Conservation (phyloP, 2,888 invertebrate genomes). For the Nasonovia ribisnigri region DNA sequence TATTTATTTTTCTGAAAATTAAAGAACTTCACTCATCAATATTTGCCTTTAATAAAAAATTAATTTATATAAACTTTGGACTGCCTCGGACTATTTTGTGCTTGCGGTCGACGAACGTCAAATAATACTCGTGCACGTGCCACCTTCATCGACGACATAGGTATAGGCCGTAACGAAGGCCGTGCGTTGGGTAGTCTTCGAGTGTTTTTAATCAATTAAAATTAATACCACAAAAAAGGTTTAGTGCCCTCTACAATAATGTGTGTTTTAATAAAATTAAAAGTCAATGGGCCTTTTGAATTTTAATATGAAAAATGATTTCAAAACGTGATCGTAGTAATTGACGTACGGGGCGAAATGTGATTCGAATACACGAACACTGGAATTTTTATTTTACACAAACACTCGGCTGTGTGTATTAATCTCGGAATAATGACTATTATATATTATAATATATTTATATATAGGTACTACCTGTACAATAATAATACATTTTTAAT, state of each 20-base stretch:
- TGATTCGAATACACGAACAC: background rate
- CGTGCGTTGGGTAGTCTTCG: background rate
- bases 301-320: background rate
- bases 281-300: background rate
- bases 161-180: background rate
- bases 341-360: background rate
- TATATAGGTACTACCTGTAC: background rate
- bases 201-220: conserved; percentile 47
- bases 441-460: background rate
- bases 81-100: background rate
- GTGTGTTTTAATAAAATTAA: conserved; percentile 26
- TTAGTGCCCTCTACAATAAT: background rate
- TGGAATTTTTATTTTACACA: background rate
- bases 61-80: background rate
- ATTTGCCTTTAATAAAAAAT: background rate
- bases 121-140: background rate
- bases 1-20: background rate
- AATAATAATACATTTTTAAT: background rate
- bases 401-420: background rate
- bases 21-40: background rate
- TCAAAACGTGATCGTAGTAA: background rate
- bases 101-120: background rate
- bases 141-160: background rate
- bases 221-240: conserved; percentile 18
- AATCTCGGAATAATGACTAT: conserved; percentile 29